Evolutionary conservation across 2,113 vertebrate genomes (phyloP), one percentile per base, ranked within the genome.

Genomic region (Megaleporinus macrocephalus): DNA sequence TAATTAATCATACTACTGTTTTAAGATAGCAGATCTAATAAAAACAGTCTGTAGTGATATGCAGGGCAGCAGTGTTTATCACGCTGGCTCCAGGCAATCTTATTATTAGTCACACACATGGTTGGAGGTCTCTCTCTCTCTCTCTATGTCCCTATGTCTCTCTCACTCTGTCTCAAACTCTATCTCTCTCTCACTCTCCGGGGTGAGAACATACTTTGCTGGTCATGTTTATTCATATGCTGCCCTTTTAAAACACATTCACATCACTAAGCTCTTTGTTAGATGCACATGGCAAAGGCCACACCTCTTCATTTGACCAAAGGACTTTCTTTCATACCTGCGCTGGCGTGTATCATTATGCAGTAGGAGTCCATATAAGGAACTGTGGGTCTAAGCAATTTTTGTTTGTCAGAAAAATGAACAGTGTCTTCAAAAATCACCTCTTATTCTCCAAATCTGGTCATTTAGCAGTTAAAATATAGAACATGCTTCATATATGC

Each of bases 21-120:
- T 71, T 12, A 79, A 59, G 47, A 63, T 44, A 59, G 20, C 61
- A 68, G 62, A 74, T 27, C 22, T 63, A 30, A 66, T 73, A 59
- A 55, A 47, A 15, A 24, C 55, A 73, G 30, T n/a, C 10, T 74
- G 53, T 55, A 57, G 72, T 68, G 49, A n/a, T 57, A 44, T 22
- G n/a, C 57, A 61, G n/a, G 24, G 24, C 53, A 66, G 55, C 27
- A 65, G 5, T 65, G 59, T 78, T 73, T 51, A 73, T 51, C 29
- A 57, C 29, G 57, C 12, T 57, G 47, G 68, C 30, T 4, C 22
- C 26, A 6, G 65, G 49, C 41, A 29, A 24, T 4, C 14, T 7
- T 61, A 29, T 30, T 49, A 53, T 65, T 14, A 51, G 57, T 65
- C 57, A 73, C 20, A 59, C 30, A 73, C n/a, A 65, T 73, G 57